phyloP scores from a whole-genome alignment of 2,797 vertebrate species.

The Lithobates sylvaticus region DNA sequence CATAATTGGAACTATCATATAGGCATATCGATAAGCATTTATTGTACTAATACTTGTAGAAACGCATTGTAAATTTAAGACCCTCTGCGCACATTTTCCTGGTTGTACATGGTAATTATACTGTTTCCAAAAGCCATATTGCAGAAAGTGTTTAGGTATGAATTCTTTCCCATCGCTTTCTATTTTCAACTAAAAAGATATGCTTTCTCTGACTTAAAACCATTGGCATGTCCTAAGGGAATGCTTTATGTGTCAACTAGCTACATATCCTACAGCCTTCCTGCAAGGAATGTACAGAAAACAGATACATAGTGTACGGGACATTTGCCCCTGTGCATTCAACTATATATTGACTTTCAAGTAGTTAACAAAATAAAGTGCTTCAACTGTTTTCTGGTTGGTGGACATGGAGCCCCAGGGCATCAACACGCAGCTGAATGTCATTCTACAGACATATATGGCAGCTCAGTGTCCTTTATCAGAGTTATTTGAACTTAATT shows the following conservation, averaged over 20 bases:
- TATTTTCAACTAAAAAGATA: background rate
- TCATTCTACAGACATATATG: background rate
- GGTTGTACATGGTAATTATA: slow-evolving; percentile 52
- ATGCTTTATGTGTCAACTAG: slow-evolving; percentile 18
- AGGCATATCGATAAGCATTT: background rate
- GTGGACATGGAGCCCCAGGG: background rate
- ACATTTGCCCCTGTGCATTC: background rate
- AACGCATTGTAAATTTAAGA: background rate
- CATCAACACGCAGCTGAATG: background rate
- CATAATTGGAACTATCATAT: background rate
- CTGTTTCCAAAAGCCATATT: slow-evolving; percentile 50
- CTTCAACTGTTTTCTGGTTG: slow-evolving; percentile 3
- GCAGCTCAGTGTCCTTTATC: background rate
- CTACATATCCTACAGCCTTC: background rate
- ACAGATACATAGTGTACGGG: background rate
- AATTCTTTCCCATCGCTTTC: background rate
- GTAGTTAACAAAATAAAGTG: slow-evolving; percentile 34
- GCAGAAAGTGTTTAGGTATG: background rate
- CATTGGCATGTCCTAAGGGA: background rate
- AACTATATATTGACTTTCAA: background rate
- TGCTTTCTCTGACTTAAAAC: background rate
- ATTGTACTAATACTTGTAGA: background rate
- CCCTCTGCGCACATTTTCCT: slow-evolving; percentile 39
- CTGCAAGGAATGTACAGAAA: slow-evolving; percentile 15
- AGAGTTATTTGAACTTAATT: background rate